These are phyloP conservation scores for Phaethon lepturus DNA, from an alignment of 2,113 vertebrate genomes.

Conservation along the genomic window DNA sequence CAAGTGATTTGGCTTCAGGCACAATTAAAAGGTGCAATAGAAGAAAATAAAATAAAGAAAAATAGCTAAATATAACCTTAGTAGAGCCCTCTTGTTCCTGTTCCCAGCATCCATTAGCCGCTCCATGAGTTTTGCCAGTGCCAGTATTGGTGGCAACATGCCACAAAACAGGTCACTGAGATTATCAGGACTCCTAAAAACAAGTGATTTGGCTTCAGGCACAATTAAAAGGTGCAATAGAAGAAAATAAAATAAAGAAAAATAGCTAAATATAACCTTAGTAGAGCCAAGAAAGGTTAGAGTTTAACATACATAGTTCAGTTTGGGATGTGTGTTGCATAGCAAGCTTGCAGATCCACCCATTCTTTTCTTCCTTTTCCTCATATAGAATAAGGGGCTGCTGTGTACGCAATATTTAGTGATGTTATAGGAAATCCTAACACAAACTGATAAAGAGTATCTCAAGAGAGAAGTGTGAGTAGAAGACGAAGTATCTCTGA, in stretches of 20 bases:
- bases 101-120: too few species aligned
- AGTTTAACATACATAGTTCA: rapidly evolving
- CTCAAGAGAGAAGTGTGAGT: not conserved
- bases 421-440: not conserved
- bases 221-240: not conserved
- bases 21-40: not conserved
- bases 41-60: not conserved
- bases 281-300: not conserved
- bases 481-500: not conserved
- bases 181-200: not conserved
- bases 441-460: not conserved
- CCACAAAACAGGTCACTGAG: not conserved
- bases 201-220: not conserved
- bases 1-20: not conserved
- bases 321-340: not conserved
- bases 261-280: not conserved
- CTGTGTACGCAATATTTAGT: not conserved
- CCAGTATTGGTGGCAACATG: not conserved
- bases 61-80: not conserved
- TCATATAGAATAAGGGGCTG: not conserved
- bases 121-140: too few species aligned
- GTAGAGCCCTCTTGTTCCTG: not conserved
- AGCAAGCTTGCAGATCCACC: not conserved
- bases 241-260: not conserved
- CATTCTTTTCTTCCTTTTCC: not conserved